Conservation (phyloP, 2,888 invertebrate species). For the Arctia plantaginis region DNA sequence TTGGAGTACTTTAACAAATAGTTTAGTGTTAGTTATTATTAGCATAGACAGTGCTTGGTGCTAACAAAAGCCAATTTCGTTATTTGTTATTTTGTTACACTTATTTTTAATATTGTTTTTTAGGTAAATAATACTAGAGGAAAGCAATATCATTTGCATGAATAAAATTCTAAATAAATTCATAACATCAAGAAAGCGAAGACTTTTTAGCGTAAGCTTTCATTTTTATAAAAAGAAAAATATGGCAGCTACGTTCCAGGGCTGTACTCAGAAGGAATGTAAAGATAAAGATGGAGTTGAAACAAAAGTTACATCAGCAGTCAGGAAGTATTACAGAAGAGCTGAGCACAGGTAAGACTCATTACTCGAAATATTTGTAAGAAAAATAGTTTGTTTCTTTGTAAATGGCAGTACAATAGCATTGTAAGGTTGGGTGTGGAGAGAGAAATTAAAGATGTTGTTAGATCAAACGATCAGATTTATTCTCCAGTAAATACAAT, state of each 20-base stretch:
- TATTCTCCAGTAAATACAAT: no score
- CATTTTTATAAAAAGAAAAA: constrained; percentile 33
- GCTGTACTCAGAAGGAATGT: constrained; percentile 63
- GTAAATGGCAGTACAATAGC: no score
- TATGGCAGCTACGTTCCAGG: constrained; percentile 23
- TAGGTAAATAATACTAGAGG: neutral
- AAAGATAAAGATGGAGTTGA: constrained; percentile 57
- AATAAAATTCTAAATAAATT: constrained; percentile 19
- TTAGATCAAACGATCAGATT: no score
- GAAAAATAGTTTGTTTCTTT: neutral
- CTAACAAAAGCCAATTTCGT: no score
- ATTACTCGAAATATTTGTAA: constrained; percentile 14
- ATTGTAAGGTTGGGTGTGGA: no score
- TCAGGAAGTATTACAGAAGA: constrained; percentile 77
- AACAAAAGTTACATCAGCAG: constrained; percentile 47
- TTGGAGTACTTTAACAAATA: neutral
- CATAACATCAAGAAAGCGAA: constrained; percentile 23
- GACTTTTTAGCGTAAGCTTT: constrained; percentile 41
- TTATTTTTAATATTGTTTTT: neutral
- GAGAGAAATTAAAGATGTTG: no score
- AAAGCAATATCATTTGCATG: constrained; percentile 35
- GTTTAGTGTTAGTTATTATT: neutral
- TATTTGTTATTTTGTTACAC: no score
- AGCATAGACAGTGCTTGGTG: neutral
- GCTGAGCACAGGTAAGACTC: constrained; percentile 79